Evolutionary conservation across 2,797 vertebrate species (phyloP), one percentile per base, ranked within the genome.

Genomic region (Halcyon leucocephala): DNA sequence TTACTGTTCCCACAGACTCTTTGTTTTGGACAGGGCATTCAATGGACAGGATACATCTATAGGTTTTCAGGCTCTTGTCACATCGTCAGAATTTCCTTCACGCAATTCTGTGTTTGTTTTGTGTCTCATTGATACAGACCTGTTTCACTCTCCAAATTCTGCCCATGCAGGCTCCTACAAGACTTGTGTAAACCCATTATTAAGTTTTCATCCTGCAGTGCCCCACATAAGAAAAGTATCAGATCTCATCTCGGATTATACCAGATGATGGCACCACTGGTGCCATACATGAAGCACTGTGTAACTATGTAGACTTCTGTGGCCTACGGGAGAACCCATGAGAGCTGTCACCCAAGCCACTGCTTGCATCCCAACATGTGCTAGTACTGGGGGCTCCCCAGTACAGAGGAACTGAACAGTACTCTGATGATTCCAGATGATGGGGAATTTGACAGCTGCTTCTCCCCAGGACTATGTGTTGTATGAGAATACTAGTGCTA

Each of bases 181-280:
- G 22, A 16, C 20, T 3, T 31, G 26, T 6, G 28, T 12, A 72
- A 82, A 41, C 4, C 14, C 44, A 28, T 33, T 28, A 21, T 4
- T 24, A 62, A 89, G 5, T 60, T 82, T 51, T 55, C 28, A 25
- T 28, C 44, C 65, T 46, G 26, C 33, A 64, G 28, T 20, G 10
- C 37, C 70, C 49, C 46, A 37, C 6, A 1, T 8, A 69, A 62
- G 28, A 57, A 57, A 11, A 48, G 12, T 8, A 9, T 54, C 54
- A 39, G 37, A 41, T 64, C 17, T 14, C 54, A 83, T 13, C 21
- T 41, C 0, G 0, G 28, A 39, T 29, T 54, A 19, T 9, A 64
- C n/a, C 31, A 72, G 37, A n/a, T 18, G 12, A 29, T 31, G 20
- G 66, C 33, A 60, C 25, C 22, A 16, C 37, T 57, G 54, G 14